Conservation (phyloP, 2,797 vertebrate genomes). For the Pangasius sanitwongsei region DNA sequence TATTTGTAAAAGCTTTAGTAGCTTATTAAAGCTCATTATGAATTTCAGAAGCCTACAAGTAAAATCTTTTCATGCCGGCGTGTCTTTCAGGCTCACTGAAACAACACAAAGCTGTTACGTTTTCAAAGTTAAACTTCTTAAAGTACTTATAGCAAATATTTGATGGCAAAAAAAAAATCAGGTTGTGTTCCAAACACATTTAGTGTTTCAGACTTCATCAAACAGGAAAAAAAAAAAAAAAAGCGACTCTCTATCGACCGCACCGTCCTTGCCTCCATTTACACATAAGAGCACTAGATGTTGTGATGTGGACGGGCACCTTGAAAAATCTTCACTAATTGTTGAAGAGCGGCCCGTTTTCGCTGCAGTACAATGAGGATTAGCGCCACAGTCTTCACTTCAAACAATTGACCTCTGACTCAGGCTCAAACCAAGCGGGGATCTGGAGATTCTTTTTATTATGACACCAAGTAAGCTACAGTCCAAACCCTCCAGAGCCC, state of each 20-base stretch:
- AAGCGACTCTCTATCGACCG: neutral
- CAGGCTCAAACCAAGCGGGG: conserved; percentile 56
- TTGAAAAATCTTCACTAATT: conserved; percentile 55
- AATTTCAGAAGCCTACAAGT: neutral
- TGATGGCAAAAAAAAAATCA: conserved; percentile 8
- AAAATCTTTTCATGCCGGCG: neutral
- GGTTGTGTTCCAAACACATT: conserved; percentile 14
- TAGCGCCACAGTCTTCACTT: conserved; percentile 74
- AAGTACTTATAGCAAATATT: conserved; percentile 29
- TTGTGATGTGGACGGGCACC: conserved; percentile 56
- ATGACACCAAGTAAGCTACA: conserved; percentile 54
- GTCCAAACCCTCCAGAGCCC: conserved; percentile 51
- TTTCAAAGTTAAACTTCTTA: conserved; percentile 9
- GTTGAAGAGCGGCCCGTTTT: conserved; percentile 49
- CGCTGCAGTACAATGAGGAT: conserved; percentile 60
- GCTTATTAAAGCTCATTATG: conserved; percentile 7
- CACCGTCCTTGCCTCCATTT: conserved; percentile 35
- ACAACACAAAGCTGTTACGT: neutral
- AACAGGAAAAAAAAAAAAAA: neutral
- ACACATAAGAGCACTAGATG: conserved; percentile 34
- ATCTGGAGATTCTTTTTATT: conserved; percentile 58
- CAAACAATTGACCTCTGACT: conserved; percentile 73
- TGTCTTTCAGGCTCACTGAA: neutral
- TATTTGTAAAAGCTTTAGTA: conserved; percentile 34
- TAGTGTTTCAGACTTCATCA: conserved; percentile 31